Percentiles rank a stretch among this genome's conserved stretches.
phyloP scores from a whole-genome alignment of 2,888 invertebrate species.

The Oxytorus armatus region DNA sequence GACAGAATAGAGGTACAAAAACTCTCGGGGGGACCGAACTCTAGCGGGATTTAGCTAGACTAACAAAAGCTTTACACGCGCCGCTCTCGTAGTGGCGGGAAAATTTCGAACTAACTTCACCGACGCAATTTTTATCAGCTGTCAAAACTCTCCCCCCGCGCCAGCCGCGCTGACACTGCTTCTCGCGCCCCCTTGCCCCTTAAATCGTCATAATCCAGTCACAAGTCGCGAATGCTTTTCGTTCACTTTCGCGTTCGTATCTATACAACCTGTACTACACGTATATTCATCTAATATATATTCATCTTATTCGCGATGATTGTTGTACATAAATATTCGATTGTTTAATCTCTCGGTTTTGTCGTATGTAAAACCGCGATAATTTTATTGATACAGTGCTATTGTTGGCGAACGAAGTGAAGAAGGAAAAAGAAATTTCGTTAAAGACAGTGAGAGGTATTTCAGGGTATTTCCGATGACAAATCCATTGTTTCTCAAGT shows the following conservation, averaged over 20 bases:
- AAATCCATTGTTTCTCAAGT: constrained; percentile 42
- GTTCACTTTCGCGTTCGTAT: not conserved
- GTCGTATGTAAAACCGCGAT: not conserved
- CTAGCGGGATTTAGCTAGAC: too few species aligned
- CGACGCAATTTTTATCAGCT: constrained; percentile 58
- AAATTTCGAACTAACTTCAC: constrained; percentile 2
- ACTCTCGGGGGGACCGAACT: too few species aligned
- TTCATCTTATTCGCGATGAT: constrained; percentile 22
- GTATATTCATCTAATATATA: not conserved
- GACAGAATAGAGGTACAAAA: too few species aligned
- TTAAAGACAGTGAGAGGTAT: constrained; percentile 5
- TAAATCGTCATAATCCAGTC: not conserved
- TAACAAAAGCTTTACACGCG: too few species aligned
- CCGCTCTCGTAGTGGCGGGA: not conserved
- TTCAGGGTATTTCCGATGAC: not conserved
- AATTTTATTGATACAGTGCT: constrained; percentile 27
- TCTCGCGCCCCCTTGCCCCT: not conserved
- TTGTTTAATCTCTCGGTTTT: constrained; percentile 11
- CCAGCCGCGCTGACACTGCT: constrained; percentile 6
- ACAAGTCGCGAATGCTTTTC: constrained; percentile 26
- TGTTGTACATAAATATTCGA: constrained; percentile 34
- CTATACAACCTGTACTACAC: not conserved
- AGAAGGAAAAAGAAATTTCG: constrained; percentile 16
- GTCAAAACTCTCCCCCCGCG: constrained; percentile 33
- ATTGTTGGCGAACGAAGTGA: constrained; percentile 33